Conservation (phyloP, 2,113 vertebrate species). For the Apodemus speciosus region DNA sequence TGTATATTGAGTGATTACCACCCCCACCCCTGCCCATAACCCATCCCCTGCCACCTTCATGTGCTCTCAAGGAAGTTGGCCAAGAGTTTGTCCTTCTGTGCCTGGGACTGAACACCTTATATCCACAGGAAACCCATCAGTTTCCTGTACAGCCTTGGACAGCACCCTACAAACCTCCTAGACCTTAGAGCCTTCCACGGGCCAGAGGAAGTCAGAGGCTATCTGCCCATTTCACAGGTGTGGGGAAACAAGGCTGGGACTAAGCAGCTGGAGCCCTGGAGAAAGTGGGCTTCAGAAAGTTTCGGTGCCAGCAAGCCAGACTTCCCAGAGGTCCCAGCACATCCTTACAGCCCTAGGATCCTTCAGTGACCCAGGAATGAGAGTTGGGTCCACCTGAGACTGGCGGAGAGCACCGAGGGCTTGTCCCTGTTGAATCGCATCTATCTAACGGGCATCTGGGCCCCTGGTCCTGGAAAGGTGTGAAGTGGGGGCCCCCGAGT, state of each 20-base stretch:
- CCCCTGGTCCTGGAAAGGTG: not conserved
- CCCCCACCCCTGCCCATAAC: not conserved
- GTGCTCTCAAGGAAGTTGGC: not conserved
- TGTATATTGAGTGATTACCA: not conserved
- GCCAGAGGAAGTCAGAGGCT: not conserved
- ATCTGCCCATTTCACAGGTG: not conserved
- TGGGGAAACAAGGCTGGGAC: not conserved
- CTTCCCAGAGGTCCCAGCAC: rapidly evolving
- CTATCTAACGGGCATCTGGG: not conserved
- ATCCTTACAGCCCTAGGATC: not conserved
- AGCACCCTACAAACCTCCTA: not conserved
- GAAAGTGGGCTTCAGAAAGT: not conserved
- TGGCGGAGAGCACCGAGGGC: not conserved
- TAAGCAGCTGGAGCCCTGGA: no score
- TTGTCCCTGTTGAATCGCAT: not conserved
- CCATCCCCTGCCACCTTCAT: not conserved
- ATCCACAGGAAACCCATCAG: not conserved
- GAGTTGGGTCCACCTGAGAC: not conserved
- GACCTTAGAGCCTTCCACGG: not conserved
- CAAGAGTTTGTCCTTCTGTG: not conserved
- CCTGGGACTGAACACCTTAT: not conserved
- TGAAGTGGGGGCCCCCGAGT: not conserved
- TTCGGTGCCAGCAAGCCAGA: not conserved
- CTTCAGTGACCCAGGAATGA: not conserved
- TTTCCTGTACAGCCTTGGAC: not conserved